phyloP scores from a whole-genome alignment of 2,888 invertebrate genomes.

The Glyphotaelius pellucidus region DNA sequence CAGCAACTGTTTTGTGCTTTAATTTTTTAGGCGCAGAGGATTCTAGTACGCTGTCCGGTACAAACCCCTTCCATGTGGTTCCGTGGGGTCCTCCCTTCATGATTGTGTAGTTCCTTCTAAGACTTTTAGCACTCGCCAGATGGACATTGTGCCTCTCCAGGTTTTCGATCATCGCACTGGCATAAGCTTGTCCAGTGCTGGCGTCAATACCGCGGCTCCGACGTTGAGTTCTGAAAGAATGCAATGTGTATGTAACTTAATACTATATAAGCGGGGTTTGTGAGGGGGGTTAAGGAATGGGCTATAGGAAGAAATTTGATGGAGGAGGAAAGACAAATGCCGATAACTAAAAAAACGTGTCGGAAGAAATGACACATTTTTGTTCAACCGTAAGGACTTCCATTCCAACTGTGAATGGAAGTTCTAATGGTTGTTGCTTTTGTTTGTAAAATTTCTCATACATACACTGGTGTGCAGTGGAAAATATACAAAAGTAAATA shows the following conservation, averaged over 20 bases:
- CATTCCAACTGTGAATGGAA: too few relatives aligned
- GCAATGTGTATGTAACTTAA: background rate
- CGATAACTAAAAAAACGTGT: too few relatives aligned
- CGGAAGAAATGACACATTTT: too few relatives aligned
- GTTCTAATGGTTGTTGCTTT: too few relatives aligned
- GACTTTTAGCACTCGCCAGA: background rate
- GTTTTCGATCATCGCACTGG: background rate
- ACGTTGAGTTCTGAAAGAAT: background rate
- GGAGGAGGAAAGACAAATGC: too few relatives aligned
- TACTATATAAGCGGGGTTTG: too few relatives aligned
- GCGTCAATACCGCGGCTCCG: background rate
- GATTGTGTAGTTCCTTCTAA: background rate
- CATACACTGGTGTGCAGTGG: too few relatives aligned
- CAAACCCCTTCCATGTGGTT: background rate
- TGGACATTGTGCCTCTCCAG: background rate
- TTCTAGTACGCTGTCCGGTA: background rate
- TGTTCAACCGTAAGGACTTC: too few relatives aligned
- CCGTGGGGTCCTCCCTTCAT: background rate
- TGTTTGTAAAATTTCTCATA: too few relatives aligned
- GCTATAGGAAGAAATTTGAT: too few relatives aligned
- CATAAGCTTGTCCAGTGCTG: background rate
- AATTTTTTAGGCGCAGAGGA: background rate
- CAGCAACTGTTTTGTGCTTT: background rate
- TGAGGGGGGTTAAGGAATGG: too few relatives aligned
- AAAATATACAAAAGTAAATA: too few relatives aligned